Evolutionary conservation across 1,140 invertebrate species (phyloP).

Genomic region (Aphis gossypii): DNA sequence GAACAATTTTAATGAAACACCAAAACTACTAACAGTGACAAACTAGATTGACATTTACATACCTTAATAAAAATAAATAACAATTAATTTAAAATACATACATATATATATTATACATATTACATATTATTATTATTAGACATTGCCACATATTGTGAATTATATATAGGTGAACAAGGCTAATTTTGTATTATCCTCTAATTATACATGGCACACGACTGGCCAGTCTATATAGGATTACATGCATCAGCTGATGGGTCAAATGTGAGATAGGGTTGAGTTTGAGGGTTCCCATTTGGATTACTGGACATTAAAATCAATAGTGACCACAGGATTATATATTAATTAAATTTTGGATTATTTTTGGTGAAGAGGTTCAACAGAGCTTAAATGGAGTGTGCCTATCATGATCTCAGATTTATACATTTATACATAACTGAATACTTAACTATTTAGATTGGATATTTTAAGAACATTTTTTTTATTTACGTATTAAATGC

Average conservation of each 20-base stretch:
- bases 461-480: not conserved
- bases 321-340: conserved; percentile 39
- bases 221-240: conserved; percentile 31
- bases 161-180: conserved; percentile 4
- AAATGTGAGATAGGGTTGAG: conserved; percentile 29
- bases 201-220: conserved; percentile 14
- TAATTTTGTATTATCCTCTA: conserved; percentile 16
- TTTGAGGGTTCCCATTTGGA: not conserved
- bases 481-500: not conserved
- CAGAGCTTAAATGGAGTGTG: not conserved
- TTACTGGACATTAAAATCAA: conserved; percentile 33
- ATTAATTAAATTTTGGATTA: conserved; percentile 43
- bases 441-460: not conserved
- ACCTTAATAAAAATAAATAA: not conserved
- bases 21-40: not conserved
- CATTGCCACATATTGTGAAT: not conserved
- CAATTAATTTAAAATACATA: not conserved
- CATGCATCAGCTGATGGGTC: not conserved
- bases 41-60: not conserved
- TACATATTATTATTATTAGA: not conserved
- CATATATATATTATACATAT: not conserved
- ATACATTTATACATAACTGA: conserved; percentile 20
- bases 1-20: not conserved
- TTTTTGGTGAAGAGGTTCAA: not conserved
- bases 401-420: conserved; percentile 24